These are phyloP conservation scores for Mesaphorura yosii DNA, from an alignment of 1,140 invertebrate genomes.

Conservation along the genomic window DNA sequence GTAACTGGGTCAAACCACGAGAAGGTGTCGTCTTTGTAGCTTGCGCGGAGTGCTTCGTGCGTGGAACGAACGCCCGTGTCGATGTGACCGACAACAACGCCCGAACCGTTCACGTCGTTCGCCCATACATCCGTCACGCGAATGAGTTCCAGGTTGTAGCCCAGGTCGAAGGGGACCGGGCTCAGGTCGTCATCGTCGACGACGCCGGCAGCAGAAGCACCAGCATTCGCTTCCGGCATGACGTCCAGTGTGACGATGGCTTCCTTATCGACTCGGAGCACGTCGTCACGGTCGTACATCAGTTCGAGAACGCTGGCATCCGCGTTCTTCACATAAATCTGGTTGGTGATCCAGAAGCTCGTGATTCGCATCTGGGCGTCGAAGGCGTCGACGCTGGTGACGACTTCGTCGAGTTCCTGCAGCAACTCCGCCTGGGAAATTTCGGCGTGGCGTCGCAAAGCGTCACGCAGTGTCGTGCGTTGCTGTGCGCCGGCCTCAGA, in stretches of 20 bases:
- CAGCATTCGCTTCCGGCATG: too few relatives aligned
- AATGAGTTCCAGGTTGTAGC: not conserved
- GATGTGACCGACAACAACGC: not conserved
- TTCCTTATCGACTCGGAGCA: conserved; percentile 2
- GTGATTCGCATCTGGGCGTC: too few relatives aligned
- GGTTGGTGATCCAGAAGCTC: conserved; percentile 13
- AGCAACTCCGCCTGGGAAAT: too few relatives aligned
- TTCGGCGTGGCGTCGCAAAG: too few relatives aligned
- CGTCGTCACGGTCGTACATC: not conserved
- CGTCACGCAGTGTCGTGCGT: too few relatives aligned
- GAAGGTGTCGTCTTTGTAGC: not conserved
- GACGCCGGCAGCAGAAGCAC: too few relatives aligned
- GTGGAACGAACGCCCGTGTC: not conserved
- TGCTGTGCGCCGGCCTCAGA: too few relatives aligned
- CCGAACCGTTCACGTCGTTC: not conserved
- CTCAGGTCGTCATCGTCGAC: not conserved
- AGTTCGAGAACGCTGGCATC: not conserved
- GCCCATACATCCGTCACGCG: not conserved
- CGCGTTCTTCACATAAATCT: conserved; percentile 3
- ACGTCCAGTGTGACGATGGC: not conserved
- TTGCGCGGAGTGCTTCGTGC: not conserved
- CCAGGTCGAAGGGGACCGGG: not conserved
- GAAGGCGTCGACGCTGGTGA: too few relatives aligned
- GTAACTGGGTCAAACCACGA: conserved; percentile 12
- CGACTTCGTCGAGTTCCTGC: too few relatives aligned